Percentiles rank a stretch among this genome's conserved stretches.
These are phyloP conservation scores for Phyllostomus discolor DNA, from an alignment of 2,113 vertebrate species.

Conservation along the genomic window DNA sequence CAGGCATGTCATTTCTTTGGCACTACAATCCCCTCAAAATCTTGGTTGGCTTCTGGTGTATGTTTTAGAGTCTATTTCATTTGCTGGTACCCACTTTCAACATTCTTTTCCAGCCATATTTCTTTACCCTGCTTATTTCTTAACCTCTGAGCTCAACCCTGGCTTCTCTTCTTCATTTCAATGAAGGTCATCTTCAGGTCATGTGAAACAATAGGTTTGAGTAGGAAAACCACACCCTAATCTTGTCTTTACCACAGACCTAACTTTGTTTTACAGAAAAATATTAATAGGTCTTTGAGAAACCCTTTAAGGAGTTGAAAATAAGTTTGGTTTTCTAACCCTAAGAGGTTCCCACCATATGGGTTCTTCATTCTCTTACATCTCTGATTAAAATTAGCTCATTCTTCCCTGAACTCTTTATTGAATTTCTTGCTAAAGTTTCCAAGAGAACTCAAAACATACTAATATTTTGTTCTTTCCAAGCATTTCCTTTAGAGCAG, in stretches of 20 bases:
- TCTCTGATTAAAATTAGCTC: background rate
- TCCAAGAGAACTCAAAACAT: background rate
- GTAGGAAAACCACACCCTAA: background rate
- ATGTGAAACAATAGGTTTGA: background rate
- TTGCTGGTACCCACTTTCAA: background rate
- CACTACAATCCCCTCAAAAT: background rate
- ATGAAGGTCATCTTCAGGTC: background rate
- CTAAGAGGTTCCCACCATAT: background rate
- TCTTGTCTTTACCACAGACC: background rate
- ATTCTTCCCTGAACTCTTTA: background rate
- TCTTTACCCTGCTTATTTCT: background rate
- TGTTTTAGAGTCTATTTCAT: background rate
- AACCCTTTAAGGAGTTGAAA: background rate
- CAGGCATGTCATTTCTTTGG: background rate
- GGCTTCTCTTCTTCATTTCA: background rate
- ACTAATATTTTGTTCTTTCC: background rate
- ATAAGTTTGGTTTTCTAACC: background rate
- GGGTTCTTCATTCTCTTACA: background rate
- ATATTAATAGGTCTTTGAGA: background rate
- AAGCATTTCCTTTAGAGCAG: background rate
- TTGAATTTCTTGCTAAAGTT: background rate
- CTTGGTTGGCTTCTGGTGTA: background rate
- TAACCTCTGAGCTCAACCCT: background rate
- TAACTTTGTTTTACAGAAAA: background rate
- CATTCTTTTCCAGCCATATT: background rate